Percentiles rank a stretch among this genome's conserved stretches.
Evolutionary conservation across 2,888 invertebrate genomes (phyloP).

Genomic region (Tetragonula carbonaria): DNA sequence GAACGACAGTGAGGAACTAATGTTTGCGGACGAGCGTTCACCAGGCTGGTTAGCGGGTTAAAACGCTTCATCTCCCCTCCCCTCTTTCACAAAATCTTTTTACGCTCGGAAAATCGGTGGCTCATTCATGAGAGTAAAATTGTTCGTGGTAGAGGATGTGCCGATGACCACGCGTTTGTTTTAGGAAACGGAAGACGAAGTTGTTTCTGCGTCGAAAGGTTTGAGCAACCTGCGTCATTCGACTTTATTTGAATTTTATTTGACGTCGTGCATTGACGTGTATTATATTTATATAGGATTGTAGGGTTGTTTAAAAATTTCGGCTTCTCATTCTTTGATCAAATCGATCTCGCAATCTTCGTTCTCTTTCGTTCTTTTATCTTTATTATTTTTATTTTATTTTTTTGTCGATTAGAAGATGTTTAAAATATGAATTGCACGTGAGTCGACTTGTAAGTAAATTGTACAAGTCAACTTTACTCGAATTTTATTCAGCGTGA

Average conservation of each 20-base stretch:
- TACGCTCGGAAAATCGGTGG: slow-evolving; percentile 65
- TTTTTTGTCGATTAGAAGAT: neutral
- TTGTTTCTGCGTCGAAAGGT: slow-evolving; percentile 24
- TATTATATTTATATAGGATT: neutral
- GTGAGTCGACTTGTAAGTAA: no score
- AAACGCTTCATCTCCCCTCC: slow-evolving; percentile 44
- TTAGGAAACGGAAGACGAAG: slow-evolving; percentile 5
- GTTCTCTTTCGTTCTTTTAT: neutral
- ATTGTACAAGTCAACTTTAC: neutral
- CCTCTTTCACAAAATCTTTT: slow-evolving; percentile 43
- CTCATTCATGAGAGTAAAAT: slow-evolving; percentile 67
- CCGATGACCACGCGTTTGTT: slow-evolving; percentile 27
- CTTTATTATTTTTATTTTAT: no score
- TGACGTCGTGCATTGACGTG: neutral
- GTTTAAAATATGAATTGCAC: neutral
- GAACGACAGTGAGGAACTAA: slow-evolving; percentile 55
- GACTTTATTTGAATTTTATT: neutral
- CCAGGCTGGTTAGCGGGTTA: slow-evolving; percentile 67
- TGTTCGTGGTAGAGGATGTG: neutral
- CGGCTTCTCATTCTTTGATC: neutral
- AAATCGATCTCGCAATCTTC: neutral
- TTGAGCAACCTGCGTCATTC: slow-evolving; percentile 37
- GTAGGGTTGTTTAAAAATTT: neutral
- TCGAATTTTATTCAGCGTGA: no score
- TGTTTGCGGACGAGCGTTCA: slow-evolving; percentile 55